Conservation (phyloP, 2,797 vertebrate genomes). For the Acipenser oxyrinchus region DNA sequence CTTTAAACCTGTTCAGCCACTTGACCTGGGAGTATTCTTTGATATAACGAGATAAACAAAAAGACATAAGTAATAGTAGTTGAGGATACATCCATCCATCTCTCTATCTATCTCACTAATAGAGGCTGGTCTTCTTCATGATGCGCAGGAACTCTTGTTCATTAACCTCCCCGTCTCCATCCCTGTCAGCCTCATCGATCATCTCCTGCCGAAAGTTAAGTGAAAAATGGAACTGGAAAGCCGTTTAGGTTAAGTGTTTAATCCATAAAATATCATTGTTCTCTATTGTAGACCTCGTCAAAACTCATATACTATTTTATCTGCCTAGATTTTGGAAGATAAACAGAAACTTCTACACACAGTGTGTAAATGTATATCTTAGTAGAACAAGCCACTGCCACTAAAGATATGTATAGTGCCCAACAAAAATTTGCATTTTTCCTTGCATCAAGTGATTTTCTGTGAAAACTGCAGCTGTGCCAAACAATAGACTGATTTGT, state of each 20-base stretch:
- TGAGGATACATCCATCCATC: background rate
- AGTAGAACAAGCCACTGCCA: no score
- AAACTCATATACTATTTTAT: background rate
- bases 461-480: no score
- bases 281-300: background rate
- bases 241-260: background rate
- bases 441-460: no score
- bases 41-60: no score
- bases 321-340: background rate
- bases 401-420: no score
- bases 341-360: no score
- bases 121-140: slow-evolving; percentile 92
- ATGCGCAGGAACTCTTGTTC: slow-evolving; percentile 90
- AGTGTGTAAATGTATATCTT: no score
- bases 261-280: background rate
- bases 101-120: slow-evolving; percentile 47
- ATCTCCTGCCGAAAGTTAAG: slow-evolving; percentile 68
- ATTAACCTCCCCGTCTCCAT: slow-evolving; percentile 87
- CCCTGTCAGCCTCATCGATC: slow-evolving; percentile 86
- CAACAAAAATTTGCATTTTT: no score
- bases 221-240: background rate
- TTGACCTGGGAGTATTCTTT: no score
- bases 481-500: no score
- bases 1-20: no score
- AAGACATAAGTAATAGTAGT: no score